Conservation (phyloP, 2,113 vertebrate genomes). For the Chamaea fasciata region DNA sequence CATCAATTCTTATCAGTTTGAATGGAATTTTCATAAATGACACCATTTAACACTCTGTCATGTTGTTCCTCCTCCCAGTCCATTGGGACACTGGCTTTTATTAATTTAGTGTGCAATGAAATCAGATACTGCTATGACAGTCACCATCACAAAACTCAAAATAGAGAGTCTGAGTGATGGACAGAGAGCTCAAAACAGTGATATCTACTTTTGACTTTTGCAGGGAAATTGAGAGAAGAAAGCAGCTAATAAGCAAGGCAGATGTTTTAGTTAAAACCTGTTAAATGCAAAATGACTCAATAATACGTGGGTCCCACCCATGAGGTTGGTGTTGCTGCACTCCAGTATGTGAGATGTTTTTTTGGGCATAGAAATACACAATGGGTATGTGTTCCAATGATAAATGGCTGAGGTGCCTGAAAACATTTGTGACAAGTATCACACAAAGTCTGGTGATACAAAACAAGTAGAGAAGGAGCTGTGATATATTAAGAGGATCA, state of each 20-base stretch:
- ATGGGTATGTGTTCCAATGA: background rate
- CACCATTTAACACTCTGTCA: background rate
- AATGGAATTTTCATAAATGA: background rate
- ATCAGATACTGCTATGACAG: background rate
- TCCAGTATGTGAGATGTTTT: background rate
- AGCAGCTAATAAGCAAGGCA: background rate
- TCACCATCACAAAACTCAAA: background rate
- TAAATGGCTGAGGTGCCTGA: background rate
- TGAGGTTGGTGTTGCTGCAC: background rate
- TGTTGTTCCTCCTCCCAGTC: background rate
- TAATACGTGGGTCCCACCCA: no score
- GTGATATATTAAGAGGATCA: background rate
- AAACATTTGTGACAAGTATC: background rate
- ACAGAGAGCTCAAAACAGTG: background rate
- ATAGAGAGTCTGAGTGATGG: background rate
- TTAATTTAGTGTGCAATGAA: background rate
- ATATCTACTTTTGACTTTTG: background rate
- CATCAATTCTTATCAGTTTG: background rate
- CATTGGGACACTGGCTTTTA: background rate
- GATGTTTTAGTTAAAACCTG: background rate
- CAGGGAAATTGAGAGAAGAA: background rate
- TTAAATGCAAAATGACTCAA: background rate
- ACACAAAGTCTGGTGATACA: background rate
- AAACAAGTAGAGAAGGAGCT: background rate
- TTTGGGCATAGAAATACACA: background rate